These are phyloP conservation scores for Caenorhabditis remanei DNA, from an alignment of 1,140 invertebrate genomes.

Conservation along the genomic window DNA sequence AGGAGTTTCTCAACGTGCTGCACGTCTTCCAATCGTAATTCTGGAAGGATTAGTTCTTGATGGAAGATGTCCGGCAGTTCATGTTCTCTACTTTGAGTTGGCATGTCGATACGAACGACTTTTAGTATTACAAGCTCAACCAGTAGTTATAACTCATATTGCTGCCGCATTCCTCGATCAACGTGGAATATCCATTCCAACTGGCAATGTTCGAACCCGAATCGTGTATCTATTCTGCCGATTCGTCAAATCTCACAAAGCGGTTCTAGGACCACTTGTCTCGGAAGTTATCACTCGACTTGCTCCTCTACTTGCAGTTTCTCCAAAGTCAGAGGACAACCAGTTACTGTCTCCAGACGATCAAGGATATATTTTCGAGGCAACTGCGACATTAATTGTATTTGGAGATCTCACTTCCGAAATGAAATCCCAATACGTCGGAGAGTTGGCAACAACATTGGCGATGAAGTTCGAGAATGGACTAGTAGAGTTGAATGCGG, in stretches of 20 bases:
- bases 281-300: constrained; percentile 57
- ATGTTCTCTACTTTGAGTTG: constrained; percentile 58
- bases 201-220: constrained; percentile 59
- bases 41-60: constrained; percentile 47
- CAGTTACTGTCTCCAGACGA: constrained; percentile 59
- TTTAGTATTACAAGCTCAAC: constrained; percentile 29
- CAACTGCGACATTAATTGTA: constrained; percentile 65
- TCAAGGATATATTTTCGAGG: constrained; percentile 65
- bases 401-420: constrained; percentile 52
- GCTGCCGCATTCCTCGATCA: constrained; percentile 59
- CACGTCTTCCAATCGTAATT: constrained; percentile 41
- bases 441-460: constrained; percentile 58
- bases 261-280: constrained; percentile 54
- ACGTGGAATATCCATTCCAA: constrained; percentile 59
- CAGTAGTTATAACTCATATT: constrained; percentile 47
- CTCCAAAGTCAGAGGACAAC: constrained; percentile 45
- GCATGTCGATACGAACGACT: constrained; percentile 59
- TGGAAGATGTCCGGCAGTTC: constrained; percentile 47
- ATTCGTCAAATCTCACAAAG: constrained; percentile 66
- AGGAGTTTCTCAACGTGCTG: constrained; percentile 36
- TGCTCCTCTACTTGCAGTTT: constrained; percentile 62
- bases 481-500: constrained; percentile 48
- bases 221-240: constrained; percentile 67
- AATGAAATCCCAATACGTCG: constrained; percentile 65
- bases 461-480: constrained; percentile 57